A percentile compares a stretch with the other conserved stretches of the same genome.
Evolutionary conservation across 2,888 invertebrate genomes (phyloP).

Genomic region (Noctua janthina): DNA sequence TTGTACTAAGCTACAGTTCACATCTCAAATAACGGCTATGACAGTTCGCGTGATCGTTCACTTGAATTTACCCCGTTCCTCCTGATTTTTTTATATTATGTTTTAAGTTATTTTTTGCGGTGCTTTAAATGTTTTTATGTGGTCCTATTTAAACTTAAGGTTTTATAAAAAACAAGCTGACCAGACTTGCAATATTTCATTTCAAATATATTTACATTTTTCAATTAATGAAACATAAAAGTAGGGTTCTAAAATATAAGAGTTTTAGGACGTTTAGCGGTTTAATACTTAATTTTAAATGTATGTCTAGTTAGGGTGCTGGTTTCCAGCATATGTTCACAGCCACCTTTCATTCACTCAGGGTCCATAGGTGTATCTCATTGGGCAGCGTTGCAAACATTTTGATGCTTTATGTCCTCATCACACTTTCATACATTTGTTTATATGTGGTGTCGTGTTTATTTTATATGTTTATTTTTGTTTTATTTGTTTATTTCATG

Average conservation of each 20-base stretch:
- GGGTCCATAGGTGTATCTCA: slow-evolving; percentile 22
- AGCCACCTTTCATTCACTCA: slow-evolving; percentile 53
- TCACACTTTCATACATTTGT: slow-evolving; percentile 30
- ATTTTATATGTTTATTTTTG: slow-evolving; percentile 21
- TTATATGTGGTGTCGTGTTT: slow-evolving; percentile 40
- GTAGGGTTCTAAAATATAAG: slow-evolving; percentile 7
- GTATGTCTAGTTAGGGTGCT: slow-evolving; percentile 2
- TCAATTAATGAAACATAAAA: neutral
- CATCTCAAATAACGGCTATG: slow-evolving; percentile 38
- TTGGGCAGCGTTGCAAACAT: slow-evolving; percentile 61
- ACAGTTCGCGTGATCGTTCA: slow-evolving; percentile 50
- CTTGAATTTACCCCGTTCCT: slow-evolving; percentile 7
- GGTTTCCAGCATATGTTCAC: slow-evolving; percentile 15
- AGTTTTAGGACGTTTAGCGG: neutral
- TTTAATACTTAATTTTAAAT: slow-evolving; percentile 26
- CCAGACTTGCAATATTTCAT: neutral
- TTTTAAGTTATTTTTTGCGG: slow-evolving; percentile 27
- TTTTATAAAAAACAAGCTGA: neutral
- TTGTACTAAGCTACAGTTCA: slow-evolving; percentile 17
- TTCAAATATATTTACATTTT: neutral
- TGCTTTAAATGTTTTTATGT: slow-evolving; percentile 21
- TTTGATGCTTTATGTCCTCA: slow-evolving; percentile 35
- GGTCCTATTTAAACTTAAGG: neutral
- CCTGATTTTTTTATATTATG: neutral
- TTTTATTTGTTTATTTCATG: slow-evolving; percentile 2